Conservation (phyloP, 35 echinoderm and acorn worm genomes). For the Ptychodera flava region DNA sequence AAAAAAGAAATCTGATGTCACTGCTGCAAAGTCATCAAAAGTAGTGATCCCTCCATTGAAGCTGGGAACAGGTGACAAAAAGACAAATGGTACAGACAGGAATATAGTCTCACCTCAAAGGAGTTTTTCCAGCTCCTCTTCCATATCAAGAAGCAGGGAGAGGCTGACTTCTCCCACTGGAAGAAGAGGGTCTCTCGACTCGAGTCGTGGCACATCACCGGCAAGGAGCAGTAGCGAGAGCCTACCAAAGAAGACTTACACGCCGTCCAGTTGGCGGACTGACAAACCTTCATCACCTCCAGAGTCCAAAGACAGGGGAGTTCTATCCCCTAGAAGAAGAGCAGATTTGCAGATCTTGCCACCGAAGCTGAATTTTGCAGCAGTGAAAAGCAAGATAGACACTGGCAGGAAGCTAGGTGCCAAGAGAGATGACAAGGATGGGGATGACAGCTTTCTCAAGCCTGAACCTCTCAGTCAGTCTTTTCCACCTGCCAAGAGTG, state of each 20-base stretch:
- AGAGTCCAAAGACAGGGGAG: constrained; percentile 2
- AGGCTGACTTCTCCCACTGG: neutral
- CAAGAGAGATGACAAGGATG: constrained; percentile 14
- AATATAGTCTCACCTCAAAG: neutral
- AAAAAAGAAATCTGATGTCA: too few species aligned
- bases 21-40: too few species aligned
- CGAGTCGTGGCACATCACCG: neutral
- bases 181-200: neutral
- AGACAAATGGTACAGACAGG: neutral
- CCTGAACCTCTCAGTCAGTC: constrained; percentile 26
- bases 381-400: constrained; percentile 78
- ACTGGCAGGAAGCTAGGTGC: constrained; percentile 42
- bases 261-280: constrained; percentile 39
- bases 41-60: too few species aligned
- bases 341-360: neutral
- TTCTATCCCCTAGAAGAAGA: neutral
- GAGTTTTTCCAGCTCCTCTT: neutral
- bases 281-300: constrained; percentile 23
- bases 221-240: constrained; percentile 11
- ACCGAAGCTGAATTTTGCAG: constrained; percentile 23
- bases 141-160: neutral
- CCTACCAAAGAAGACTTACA: constrained; percentile 47
- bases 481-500: neutral
- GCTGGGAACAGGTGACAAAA: neutral
- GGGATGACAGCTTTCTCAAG: constrained; percentile 19